Conservation (phyloP, 2,888 invertebrate genomes). For the Iphiclides podalirius region DNA sequence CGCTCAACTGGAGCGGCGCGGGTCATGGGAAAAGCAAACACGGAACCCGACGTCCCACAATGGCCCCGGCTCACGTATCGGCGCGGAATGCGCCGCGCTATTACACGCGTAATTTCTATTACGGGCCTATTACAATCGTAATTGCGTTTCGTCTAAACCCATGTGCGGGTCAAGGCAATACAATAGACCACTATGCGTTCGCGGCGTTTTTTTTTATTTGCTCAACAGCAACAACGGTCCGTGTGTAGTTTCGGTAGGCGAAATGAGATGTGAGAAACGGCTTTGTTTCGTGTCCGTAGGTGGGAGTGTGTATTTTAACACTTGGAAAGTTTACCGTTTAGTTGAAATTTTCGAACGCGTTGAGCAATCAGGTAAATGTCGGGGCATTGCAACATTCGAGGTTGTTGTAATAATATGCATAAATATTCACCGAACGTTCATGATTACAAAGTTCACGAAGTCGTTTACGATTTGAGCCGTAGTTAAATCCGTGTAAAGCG, state of each 20-base stretch:
- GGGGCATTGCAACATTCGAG: constrained; percentile 5
- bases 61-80: constrained; percentile 27
- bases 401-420: constrained; percentile 3
- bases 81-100: constrained; percentile 28
- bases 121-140: constrained; percentile 28
- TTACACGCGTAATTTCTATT: constrained; percentile 29
- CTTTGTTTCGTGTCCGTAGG: constrained; percentile 2
- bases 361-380: constrained; percentile 9
- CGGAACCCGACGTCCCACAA: constrained; percentile 40
- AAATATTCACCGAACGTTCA: constrained; percentile 8
- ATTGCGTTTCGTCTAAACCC: constrained; percentile 23
- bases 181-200: constrained; percentile 9
- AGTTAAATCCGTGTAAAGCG: constrained; percentile 7
- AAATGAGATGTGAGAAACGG: not conserved
- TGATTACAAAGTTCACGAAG: not conserved
- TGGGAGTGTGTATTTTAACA: constrained; percentile 7
- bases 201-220: constrained; percentile 1
- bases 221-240: not conserved
- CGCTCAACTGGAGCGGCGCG: constrained; percentile 19
- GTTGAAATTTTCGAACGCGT: constrained; percentile 5
- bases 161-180: constrained; percentile 28
- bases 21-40: constrained; percentile 54
- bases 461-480: not conserved
- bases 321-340: constrained; percentile 6
- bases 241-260: not conserved